Evolutionary conservation across 2,113 vertebrate genomes (phyloP).

Genomic region (Microtus richardsoni): DNA sequence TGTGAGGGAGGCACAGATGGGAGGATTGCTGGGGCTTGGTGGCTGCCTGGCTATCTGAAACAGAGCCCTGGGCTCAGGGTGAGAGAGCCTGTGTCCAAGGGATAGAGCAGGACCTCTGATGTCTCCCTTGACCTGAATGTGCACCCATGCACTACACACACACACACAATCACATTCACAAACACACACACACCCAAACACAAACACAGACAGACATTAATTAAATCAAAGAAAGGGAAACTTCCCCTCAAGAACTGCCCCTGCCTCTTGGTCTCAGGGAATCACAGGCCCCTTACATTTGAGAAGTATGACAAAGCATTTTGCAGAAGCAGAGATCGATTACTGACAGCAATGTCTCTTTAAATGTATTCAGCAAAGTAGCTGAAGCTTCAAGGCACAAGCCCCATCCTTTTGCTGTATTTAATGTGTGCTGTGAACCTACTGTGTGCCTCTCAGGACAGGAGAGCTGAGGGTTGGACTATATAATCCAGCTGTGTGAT

Average conservation of each 20-base stretch:
- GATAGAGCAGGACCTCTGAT: neutral
- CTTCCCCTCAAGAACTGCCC: constrained; percentile 18
- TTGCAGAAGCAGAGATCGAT: constrained; percentile 61
- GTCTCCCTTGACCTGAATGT: neutral
- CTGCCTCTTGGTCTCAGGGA: constrained; percentile 33
- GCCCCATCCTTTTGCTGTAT: neutral
- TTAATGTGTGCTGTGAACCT: constrained; percentile 18
- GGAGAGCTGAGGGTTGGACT: neutral
- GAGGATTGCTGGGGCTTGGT: too few species aligned
- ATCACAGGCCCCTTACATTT: constrained; percentile 51
- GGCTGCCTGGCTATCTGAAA: too few species aligned
- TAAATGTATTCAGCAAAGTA: constrained; percentile 70
- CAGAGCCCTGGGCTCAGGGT: too few species aligned
- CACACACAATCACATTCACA: too few species aligned
- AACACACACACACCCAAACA: neutral
- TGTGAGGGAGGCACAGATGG: neutral
- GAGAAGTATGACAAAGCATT: constrained; percentile 57
- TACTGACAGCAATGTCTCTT: constrained; percentile 71
- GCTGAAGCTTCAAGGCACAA: constrained; percentile 21
- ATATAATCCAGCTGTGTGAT: neutral
- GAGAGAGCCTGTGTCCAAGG: neutral
- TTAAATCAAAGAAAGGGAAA: neutral
- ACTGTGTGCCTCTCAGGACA: constrained; percentile 52
- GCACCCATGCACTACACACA: neutral
- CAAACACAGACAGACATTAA: neutral